phyloP scores from a whole-genome alignment of 2,113 vertebrate species.

The Columbina picui region DNA sequence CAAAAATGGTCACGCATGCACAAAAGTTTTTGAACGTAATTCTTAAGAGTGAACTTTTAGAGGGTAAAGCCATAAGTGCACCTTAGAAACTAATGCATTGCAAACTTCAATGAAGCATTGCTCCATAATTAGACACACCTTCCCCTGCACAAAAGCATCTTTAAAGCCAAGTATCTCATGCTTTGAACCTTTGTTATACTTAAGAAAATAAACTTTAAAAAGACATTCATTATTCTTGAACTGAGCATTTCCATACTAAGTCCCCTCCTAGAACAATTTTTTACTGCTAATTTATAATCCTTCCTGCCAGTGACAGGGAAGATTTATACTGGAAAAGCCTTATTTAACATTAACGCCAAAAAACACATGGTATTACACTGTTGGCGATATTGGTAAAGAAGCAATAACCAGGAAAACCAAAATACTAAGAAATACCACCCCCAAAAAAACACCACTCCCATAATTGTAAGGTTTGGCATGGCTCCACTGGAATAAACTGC shows the following conservation, averaged over 20 bases:
- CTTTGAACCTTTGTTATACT: conserved; percentile 5
- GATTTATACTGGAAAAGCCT: conserved; percentile 62
- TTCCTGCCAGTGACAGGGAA: conserved; percentile 4
- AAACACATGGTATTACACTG: conserved; percentile 34
- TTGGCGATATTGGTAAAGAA: background rate
- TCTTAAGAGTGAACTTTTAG: background rate
- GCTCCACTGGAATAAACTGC: background rate
- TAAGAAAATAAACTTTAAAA: conserved; percentile 47
- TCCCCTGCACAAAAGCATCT: background rate
- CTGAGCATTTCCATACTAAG: conserved; percentile 26
- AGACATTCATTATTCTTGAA: conserved; percentile 43
- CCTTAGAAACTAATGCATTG: background rate
- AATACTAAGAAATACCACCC: background rate
- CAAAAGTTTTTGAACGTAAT: background rate
- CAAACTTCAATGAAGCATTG: background rate
- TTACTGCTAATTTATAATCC: conserved; percentile 63
- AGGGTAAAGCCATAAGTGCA: background rate
- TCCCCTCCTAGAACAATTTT: conserved; percentile 44
- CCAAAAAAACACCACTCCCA: background rate
- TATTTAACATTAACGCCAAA: conserved; percentile 27
- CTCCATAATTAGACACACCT: background rate
- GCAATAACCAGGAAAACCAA: conserved; percentile 16
- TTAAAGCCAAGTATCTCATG: conserved; percentile 26
- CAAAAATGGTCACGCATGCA: background rate
- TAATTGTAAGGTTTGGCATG: background rate